Conservation (phyloP, 1,140 invertebrate species). For the Solenopsis invicta region DNA sequence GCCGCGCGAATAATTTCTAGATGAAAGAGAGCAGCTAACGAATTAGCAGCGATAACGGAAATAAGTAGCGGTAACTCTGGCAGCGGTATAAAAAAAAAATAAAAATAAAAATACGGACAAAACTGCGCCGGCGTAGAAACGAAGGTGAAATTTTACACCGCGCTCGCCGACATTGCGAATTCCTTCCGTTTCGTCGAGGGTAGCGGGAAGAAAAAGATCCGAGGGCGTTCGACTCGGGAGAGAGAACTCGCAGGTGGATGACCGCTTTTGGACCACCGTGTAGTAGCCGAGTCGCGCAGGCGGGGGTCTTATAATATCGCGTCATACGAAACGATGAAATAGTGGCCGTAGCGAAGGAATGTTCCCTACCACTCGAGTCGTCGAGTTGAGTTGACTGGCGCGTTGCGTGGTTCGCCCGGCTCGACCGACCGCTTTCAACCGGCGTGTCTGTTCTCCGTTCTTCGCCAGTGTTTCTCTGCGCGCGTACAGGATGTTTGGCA, state of each 20-base stretch:
- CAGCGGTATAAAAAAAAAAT: not conserved
- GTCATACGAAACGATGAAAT: constrained; percentile 87
- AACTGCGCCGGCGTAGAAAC: not conserved
- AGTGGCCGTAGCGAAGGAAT: constrained; percentile 86
- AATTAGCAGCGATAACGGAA: constrained; percentile 14
- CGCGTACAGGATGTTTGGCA: constrained; percentile 60
- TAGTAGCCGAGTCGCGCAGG: constrained; percentile 84
- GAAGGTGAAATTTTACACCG: not conserved
- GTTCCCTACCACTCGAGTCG: constrained; percentile 86
- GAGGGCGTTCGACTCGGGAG: not conserved
- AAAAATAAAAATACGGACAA: not conserved
- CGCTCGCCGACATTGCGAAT: not conserved
- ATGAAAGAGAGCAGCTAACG: not conserved
- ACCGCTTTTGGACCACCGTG: constrained; percentile 86
- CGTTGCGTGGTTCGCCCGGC: constrained; percentile 80
- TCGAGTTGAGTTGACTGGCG: constrained; percentile 85
- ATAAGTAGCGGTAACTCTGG: not conserved
- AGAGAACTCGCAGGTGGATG: constrained; percentile 68
- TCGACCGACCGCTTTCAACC: constrained; percentile 82
- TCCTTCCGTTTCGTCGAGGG: not conserved
- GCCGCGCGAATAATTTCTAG: constrained; percentile 18
- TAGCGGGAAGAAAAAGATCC: not conserved
- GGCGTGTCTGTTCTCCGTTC: constrained; percentile 78
- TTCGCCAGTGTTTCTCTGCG: constrained; percentile 62
- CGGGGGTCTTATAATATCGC: constrained; percentile 87